Evolutionary conservation across 53 echinoderm and acorn worm genomes (phyloP).

Genomic region (Stichopus horrens): DNA sequence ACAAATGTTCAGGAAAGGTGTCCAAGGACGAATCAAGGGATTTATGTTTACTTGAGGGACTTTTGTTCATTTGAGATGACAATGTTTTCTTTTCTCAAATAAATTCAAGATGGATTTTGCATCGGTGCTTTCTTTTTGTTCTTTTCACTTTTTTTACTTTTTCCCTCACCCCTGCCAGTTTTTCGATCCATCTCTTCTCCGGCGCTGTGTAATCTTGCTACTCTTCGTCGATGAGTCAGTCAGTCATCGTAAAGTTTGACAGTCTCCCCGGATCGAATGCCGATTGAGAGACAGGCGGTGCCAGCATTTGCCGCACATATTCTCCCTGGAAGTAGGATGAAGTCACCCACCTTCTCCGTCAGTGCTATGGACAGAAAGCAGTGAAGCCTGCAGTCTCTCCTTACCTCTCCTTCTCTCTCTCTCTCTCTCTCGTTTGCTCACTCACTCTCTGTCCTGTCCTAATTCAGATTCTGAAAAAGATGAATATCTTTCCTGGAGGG

Average conservation of each 20-base stretch:
- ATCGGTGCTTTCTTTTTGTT: not conserved
- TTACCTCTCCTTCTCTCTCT: not conserved
- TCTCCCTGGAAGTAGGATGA: not conserved
- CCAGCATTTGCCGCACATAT: no score
- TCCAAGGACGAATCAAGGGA: no score
- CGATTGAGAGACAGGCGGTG: not conserved
- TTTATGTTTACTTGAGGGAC: no score
- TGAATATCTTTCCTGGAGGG: not conserved
- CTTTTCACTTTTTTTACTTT: not conserved
- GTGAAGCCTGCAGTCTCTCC: no score
- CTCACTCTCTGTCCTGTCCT: not conserved
- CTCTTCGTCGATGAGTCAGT: not conserved
- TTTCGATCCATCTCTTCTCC: no score
- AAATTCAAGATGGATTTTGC: no score
- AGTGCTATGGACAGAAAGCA: not conserved
- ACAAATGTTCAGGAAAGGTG: no score
- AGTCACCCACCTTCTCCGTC: not conserved
- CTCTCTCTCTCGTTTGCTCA: not conserved
- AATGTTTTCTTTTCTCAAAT: no score
- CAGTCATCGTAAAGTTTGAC: constrained; percentile 15
- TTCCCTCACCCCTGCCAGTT: not conserved
- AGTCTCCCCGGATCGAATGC: not conserved
- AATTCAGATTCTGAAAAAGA: constrained; percentile 2
- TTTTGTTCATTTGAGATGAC: no score
- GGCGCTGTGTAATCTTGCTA: no score